Conservation (phyloP, 1,140 invertebrate species). For the Brevipalpus yothersi region DNA sequence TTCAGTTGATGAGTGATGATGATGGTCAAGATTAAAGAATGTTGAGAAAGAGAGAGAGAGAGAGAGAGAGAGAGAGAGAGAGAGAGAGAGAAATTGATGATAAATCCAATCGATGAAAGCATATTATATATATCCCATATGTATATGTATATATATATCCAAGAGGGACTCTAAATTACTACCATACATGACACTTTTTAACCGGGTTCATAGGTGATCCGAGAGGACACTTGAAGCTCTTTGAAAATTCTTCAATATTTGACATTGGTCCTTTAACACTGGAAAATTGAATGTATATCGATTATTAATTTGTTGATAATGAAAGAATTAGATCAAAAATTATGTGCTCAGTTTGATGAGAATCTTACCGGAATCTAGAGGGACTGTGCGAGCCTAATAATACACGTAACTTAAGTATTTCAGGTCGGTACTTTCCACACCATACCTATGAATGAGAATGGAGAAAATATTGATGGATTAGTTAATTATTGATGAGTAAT, state of each 20-base stretch:
- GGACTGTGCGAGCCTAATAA: slow-evolving; percentile 16
- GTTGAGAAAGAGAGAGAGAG: too few species aligned
- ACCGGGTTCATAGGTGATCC: slow-evolving; percentile 68
- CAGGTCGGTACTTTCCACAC: slow-evolving; percentile 30
- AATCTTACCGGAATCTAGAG: slow-evolving; percentile 13
- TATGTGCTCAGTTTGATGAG: background rate
- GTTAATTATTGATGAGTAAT: background rate
- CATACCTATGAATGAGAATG: slow-evolving; percentile 10
- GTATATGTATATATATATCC: too few species aligned
- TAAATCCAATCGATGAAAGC: too few species aligned
- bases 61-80: too few species aligned
- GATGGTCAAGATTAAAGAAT: too few species aligned
- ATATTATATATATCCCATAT: too few species aligned
- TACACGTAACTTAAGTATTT: slow-evolving; percentile 30
- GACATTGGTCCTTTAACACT: slow-evolving; percentile 32
- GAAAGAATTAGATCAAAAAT: background rate
- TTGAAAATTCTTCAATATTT: slow-evolving; percentile 29
- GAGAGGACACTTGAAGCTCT: slow-evolving; percentile 29
- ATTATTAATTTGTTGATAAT: background rate
- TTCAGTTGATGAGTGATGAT: too few species aligned
- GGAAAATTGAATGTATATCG: background rate
- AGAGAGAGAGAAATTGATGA: too few species aligned
- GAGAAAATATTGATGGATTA: background rate
- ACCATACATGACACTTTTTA: slow-evolving; percentile 82
- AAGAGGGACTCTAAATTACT: background rate